Base-by-base conservation (phyloP, 2,888 invertebrate species). In the Gari tellinella region DNA sequence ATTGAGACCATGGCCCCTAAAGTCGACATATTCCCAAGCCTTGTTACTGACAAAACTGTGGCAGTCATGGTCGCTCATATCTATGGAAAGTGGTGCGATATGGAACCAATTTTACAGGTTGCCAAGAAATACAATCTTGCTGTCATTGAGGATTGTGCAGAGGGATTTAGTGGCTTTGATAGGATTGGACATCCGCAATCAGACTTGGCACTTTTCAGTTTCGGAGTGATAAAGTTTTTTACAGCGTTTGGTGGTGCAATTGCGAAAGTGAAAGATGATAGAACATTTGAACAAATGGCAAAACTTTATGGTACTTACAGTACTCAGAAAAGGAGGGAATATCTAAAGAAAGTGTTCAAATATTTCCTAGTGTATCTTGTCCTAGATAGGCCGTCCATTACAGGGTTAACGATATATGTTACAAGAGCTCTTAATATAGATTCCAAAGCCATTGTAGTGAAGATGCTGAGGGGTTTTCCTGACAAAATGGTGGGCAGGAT, bases 111-210 rank as follows among this genome's bases (percentile, higher is more conserved):
- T 31, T 81, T 92, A 3, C 63, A 74, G 14, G 75, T 88, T 8
- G 90, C 91, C 4, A 65, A 83, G 31, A 72, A 79, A 53, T 80
- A 87, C 53, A 80, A 85, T 31, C 48, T 92, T 1, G 43, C 58
- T 21, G 86, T 92, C 10, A 88, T 92, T 14, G 92, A 92, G 68
- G 92, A 92, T 68, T 90, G 90, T 82, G 92, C 92, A 0, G 92
- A 92, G 67, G 80, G 77, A 1, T 92, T 92, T 78, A 84, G 85
- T 63, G 92, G 91, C 7, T 89, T 89, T 61, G 79, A 86, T n/a
- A 63, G 83, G 17, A 55, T 90, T 1, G 91, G 92, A 19, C 87
- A 92, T 72, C 90, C 90, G 1, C 61, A 82, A 14, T 81, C 90
- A 14, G 92, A 92, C 68, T 45, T 92, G 0, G 63, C 86, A 5